Evolutionary conservation across 2,797 vertebrate species (phyloP), one percentile per base, ranked within the genome.

Genomic region (Monodelphis domestica): DNA sequence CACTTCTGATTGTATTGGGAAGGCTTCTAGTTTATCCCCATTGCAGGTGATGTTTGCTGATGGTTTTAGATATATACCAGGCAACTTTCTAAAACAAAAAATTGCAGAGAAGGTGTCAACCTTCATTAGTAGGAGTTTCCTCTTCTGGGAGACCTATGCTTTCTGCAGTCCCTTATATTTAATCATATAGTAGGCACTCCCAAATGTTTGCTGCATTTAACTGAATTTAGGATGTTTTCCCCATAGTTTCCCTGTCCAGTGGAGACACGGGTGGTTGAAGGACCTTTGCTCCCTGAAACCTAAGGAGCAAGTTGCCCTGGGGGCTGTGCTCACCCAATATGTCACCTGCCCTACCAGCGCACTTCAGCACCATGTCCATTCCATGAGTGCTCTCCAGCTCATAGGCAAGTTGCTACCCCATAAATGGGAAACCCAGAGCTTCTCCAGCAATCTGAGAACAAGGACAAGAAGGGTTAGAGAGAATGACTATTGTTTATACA

Each of bases 401-500:
- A 26, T 9, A 50, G 21, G 24, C 50, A 38, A 84, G 38, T 38
- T 84, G 38, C 38, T 84, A 38, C 70, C 38, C 70, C 38, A 50
- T 26, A 26, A 24, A 84, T 1, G 38, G n/a, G n/a, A n/a, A n/a
- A n/a, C n/a, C n/a, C n/a, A n/a, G n/a, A n/a, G n/a, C n/a, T n/a
- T n/a, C n/a, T n/a, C n/a, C n/a, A n/a, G 38, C 38, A 24, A 45
- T 84, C 70, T 26, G 24, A 84, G 70, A 50, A 84, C 21, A 84
- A 1, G 38, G 38, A 26, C 38, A 50, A 10, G 21, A 84, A 84
- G 38, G 10, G 70, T 21, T 70, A 38, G 24, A 50, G 70, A 50
- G 70, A 91, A 88, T 53, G 91, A 90, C 88, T 57, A 56, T 59
- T 89, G 10, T 89, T 91, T 78, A 33, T 51, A 54, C 15, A 90